phyloP scores from a whole-genome alignment of 2,888 invertebrate genomes.

The Pycnomerus fuliginosus region DNA sequence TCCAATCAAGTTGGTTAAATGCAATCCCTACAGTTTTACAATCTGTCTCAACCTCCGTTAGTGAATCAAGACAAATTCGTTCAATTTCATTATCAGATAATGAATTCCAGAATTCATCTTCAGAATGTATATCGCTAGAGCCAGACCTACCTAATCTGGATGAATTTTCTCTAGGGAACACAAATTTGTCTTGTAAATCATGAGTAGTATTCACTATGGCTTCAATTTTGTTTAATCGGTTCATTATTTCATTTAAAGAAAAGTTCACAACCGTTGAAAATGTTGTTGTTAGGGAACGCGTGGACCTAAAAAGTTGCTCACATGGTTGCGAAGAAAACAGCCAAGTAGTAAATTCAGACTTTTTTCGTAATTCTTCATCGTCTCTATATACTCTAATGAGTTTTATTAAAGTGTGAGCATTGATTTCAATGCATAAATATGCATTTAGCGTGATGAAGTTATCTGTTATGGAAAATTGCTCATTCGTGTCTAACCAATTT shows the following conservation, averaged over 20 bases:
- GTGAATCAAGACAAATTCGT: too few species aligned
- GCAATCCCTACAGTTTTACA: too few species aligned
- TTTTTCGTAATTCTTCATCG: not conserved
- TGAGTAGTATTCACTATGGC: not conserved
- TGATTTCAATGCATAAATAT: too few species aligned
- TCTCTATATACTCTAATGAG: too few species aligned
- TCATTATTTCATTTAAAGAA: not conserved
- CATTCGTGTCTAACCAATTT: not conserved
- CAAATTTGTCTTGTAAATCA: not conserved
- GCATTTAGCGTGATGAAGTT: not conserved
- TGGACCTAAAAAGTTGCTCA: conserved; percentile 6
- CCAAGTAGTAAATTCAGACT: not conserved
- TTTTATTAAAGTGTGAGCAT: not conserved
- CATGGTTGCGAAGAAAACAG: not conserved
- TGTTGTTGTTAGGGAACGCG: conserved; percentile 5
- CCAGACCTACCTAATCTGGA: not conserved
- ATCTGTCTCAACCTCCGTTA: too few species aligned
- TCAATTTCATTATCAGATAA: too few species aligned
- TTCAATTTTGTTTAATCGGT: conserved; percentile 12
- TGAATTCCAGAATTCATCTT: too few species aligned
- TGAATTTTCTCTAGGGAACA: too few species aligned
- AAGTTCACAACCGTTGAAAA: conserved; percentile 7
- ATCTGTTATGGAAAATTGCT: not conserved
- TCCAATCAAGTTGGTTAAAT: too few species aligned
- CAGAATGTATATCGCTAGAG: too few species aligned